Base-by-base conservation (phyloP, 2,113 vertebrate species). In the Ictalurus furcatus region DNA sequence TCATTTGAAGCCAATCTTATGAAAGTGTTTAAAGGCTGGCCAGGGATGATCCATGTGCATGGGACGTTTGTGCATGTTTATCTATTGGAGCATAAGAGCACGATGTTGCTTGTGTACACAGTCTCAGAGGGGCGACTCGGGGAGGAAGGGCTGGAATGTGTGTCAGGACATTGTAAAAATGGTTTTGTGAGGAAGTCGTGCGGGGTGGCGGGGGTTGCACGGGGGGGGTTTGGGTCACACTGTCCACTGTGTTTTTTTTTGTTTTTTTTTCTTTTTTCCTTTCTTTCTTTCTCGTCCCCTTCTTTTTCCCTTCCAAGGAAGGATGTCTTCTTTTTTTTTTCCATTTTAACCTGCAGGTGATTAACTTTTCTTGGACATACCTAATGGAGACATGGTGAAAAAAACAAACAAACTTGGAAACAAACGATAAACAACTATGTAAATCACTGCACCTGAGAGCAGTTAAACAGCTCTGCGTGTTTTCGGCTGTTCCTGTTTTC, bases 401-500 rank as follows among this genome's bases (percentile, higher is more conserved):
- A 87, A 90, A 89, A 56, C 86, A 90, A 89, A 56, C 89, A 91
- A 52, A 58, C 94, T 92, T 92, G 91, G 92, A 94, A 91, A 91
- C 79, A 81, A 92, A 93, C 90, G 25, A 92, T 93, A 93, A 95
- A 94, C 92, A 93, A 92, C 90, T 88, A 93, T 92, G 92, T 94
- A 94, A 94, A 95, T 94, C 79, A 86, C 88, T 89, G 93, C 94
- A 95, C 94, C 94, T 95, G 94, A 95, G 87, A 91, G 93, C 92
- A 92, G 90, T 95, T 92, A 95, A 90, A 85, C 34, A 14, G 30
- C 11, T 28, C 56, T 83, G 89, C 74, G 34, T 88, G 88, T 93
- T 94, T 90, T 23, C 88, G 88, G 89, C 81, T 86, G 92, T 94
- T 95, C 92, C 92, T 94, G 90, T 90, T 76, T 80, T 87, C 8